phyloP scores from a whole-genome alignment of 2,113 vertebrate species.

The Indicator maculatus region DNA sequence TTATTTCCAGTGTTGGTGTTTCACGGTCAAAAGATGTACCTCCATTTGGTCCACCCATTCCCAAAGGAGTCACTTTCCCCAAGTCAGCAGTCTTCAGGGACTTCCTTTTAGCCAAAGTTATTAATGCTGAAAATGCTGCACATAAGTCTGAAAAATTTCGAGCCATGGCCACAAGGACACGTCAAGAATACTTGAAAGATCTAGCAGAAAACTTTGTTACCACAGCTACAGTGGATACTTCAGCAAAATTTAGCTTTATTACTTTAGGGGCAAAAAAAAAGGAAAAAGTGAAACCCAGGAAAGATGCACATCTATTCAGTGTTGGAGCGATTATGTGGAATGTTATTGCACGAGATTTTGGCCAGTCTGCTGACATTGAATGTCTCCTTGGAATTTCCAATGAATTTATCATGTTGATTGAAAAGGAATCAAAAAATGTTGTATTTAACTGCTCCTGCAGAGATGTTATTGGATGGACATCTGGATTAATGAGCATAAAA shows the following conservation, averaged over 20 bases:
- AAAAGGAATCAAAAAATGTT: constrained; percentile 93
- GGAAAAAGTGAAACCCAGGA: constrained; percentile 89
- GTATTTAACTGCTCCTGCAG: constrained; percentile 98
- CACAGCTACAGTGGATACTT: constrained; percentile 88
- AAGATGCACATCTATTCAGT: constrained; percentile 90
- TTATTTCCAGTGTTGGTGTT: constrained; percentile 87
- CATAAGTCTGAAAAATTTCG: constrained; percentile 97
- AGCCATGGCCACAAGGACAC: constrained; percentile 94
- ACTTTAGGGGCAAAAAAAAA: constrained; percentile 95
- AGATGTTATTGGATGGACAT: constrained; percentile 98
- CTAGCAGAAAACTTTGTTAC: constrained; percentile 96
- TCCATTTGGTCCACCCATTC: constrained; percentile 93
- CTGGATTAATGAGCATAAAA: constrained; percentile 91
- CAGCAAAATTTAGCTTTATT: constrained; percentile 97
- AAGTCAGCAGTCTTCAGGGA: constrained; percentile 98
- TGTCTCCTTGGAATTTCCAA: constrained; percentile 95
- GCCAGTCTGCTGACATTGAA: constrained; percentile 88
- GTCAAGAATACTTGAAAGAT: constrained; percentile 97
- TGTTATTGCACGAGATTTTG: constrained; percentile 89
- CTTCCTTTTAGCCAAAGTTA: constrained; percentile 98
- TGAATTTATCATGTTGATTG: constrained; percentile 94
- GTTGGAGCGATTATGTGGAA: constrained; percentile 93
- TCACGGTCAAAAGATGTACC: constrained; percentile 97
- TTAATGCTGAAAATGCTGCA: constrained; percentile 96
- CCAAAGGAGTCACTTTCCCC: constrained; percentile 96